Evolutionary conservation across 2,113 vertebrate species (phyloP).

Genomic region (Saguinus imperator): DNA sequence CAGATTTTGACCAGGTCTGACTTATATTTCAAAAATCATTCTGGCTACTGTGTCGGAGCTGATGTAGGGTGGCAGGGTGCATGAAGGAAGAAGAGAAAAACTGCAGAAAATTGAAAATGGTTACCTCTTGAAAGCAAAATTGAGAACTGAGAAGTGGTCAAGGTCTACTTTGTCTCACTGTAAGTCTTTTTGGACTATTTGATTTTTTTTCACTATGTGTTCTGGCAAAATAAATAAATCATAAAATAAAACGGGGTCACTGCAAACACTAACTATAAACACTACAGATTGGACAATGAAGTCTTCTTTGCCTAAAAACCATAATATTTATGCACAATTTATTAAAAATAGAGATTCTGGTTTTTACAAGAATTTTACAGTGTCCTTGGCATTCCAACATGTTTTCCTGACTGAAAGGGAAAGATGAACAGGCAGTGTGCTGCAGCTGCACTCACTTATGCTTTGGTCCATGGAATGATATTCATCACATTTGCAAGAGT

Average conservation of each 20-base stretch:
- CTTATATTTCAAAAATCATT: neutral
- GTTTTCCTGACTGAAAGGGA: neutral
- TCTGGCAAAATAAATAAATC: neutral
- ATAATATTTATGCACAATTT: neutral
- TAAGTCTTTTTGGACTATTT: neutral
- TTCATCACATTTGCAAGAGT: neutral
- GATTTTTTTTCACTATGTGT: neutral
- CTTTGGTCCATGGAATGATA: neutral
- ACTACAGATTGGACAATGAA: neutral
- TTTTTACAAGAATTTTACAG: neutral
- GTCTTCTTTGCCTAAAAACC: neutral
- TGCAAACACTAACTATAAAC: neutral
- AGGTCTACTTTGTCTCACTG: neutral
- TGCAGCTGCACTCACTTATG: neutral
- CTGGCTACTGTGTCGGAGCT: neutral
- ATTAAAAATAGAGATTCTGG: neutral
- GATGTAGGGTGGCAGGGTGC: neutral
- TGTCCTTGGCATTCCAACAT: too few species aligned
- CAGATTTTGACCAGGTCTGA: neutral
- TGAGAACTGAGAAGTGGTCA: neutral
- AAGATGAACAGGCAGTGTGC: neutral
- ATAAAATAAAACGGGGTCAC: neutral
- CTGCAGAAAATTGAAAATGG: neutral
- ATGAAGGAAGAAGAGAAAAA: neutral
- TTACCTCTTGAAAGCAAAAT: neutral